Conservation (phyloP, 2,888 invertebrate genomes). For the Aspidapion aeneum region DNA sequence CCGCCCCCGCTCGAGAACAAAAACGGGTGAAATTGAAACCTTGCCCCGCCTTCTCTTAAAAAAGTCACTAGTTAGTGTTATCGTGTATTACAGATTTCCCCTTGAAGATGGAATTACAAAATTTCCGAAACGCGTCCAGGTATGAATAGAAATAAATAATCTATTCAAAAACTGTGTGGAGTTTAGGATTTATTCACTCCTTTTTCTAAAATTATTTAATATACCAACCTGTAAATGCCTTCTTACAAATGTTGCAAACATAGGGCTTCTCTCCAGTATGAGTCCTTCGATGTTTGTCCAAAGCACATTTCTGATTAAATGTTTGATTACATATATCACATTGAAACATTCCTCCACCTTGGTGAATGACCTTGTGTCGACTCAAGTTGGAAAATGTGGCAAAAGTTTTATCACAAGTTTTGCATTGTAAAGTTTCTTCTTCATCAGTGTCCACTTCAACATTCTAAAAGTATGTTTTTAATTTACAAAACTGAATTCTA, state of each 20-base stretch:
- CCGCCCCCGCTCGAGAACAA: no score
- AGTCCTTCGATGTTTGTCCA: conserved; percentile 5
- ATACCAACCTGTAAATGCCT: neutral
- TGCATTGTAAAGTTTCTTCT: neutral
- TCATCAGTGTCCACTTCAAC: neutral
- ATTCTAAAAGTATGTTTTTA: neutral
- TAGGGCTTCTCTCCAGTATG: conserved; percentile 12
- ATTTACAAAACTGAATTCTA: no score
- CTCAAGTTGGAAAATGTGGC: neutral
- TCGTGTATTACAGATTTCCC: no score
- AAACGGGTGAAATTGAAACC: no score
- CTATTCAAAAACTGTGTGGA: no score
- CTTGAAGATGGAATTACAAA: no score
- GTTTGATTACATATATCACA: conserved; percentile 5
- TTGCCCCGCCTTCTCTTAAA: no score
- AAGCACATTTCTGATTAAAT: conserved; percentile 3
- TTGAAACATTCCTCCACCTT: conserved; percentile 6
- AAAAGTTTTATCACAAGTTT: neutral
- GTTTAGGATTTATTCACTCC: no score
- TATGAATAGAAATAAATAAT: no score
- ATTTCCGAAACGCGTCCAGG: no score
- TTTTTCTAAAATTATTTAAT: no score
- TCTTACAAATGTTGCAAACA: conserved; percentile 6
- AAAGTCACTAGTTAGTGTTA: no score
- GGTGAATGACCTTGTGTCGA: conserved; percentile 1